Base-by-base conservation (phyloP, 1,140 invertebrate species). In the Phenacoccus solenopsis region DNA sequence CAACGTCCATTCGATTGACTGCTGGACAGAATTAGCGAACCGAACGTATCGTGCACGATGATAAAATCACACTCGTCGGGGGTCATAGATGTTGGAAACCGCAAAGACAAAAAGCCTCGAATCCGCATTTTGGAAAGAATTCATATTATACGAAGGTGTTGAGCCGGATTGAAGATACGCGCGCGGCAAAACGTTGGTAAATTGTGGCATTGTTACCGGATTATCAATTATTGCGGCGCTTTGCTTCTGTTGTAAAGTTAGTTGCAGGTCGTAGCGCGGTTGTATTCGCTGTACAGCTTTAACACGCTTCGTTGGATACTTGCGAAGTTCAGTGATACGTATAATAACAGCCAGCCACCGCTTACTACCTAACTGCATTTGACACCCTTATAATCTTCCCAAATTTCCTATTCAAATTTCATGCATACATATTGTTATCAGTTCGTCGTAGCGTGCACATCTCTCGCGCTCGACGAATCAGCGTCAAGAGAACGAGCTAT, bases 351-450 rank as follows among this genome's bases (percentile, higher is more conserved):
- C 38, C 38, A 49, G 38, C 38, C 38, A 49, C 38, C 38, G 38
- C 38, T 49, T 49, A 49, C 38, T 49, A 49, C 38, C 38, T 16
- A 49, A 49, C 38, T 49, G 38, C 38, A 49, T 49, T 49, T 49
- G 38, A 49, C 38, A 49, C 38, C 38, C 38, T 49, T 49, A 49
- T 49, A 49, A 49, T 49, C 38, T 49, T 49, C 12, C 38, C 38
- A 49, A 49, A 49, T 49, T 49, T 49, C 38, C 38, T 49, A 49
- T 49, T 49, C 38, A 49, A 49, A 49, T 49, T 49, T 49, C 38
- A 49, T 49, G 38, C 38, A 49, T 49, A 49, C 38, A 49, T 49
- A 49, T 49, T 49, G 38, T 49, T 49, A 49, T 49, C 38, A 49
- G 38, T 5, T 49, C 20, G 20, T n/a, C 38, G 38, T 49, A 49